These are phyloP conservation scores for Lissonota sp. DNA, from an alignment of 2,888 invertebrate genomes.

Conservation along the genomic window DNA sequence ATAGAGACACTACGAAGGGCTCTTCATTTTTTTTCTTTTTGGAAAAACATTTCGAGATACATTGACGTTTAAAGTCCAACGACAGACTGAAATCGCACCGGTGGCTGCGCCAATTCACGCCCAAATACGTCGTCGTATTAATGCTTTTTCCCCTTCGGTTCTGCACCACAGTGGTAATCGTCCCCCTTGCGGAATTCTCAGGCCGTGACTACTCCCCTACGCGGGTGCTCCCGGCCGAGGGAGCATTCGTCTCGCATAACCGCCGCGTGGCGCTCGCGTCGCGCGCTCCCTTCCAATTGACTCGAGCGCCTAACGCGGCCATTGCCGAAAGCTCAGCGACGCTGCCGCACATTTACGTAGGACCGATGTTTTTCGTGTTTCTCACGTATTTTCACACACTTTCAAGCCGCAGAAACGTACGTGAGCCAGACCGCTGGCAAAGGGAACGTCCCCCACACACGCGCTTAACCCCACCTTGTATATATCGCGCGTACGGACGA, in stretches of 20 bases:
- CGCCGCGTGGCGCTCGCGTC: constrained; percentile 19
- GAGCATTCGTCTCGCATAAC: constrained; percentile 48
- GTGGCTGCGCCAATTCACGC: constrained; percentile 79
- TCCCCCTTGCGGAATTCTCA: neutral
- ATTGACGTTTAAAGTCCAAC: too few species aligned
- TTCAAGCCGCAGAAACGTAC: too few species aligned
- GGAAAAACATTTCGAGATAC: too few species aligned
- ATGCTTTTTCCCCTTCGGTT: constrained; percentile 25
- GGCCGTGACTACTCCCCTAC: constrained; percentile 4
- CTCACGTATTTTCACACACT: too few species aligned
- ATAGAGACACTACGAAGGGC: neutral
- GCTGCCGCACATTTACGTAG: too few species aligned
- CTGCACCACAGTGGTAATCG: constrained; percentile 29
- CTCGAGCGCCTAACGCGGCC: too few species aligned
- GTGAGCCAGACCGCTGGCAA: neutral
- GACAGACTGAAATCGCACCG: constrained; percentile 80
- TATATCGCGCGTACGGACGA: neutral
- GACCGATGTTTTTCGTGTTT: too few species aligned
- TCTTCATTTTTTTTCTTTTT: neutral
- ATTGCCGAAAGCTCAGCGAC: too few species aligned
- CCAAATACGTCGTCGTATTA: constrained; percentile 26
- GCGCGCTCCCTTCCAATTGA: too few species aligned
- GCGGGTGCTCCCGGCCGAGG: constrained; percentile 36
- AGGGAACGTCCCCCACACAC: constrained; percentile 42
- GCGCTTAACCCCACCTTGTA: constrained; percentile 1